Conservation (phyloP, 2,888 invertebrate genomes). For the Laspeyria flexula region DNA sequence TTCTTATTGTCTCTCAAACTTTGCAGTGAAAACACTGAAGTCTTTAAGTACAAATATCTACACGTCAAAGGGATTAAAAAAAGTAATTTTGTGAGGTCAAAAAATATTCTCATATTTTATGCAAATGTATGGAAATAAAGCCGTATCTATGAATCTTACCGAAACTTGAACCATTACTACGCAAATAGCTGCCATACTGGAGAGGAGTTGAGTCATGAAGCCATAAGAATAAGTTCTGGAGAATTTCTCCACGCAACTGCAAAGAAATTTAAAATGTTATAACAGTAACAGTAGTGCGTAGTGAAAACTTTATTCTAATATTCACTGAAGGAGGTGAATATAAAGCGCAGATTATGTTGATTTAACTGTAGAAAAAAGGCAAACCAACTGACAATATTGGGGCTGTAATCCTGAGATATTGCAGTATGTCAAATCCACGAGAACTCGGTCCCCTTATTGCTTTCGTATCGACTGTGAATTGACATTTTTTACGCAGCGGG, state of each 20-base stretch:
- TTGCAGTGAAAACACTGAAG: conserved; percentile 17
- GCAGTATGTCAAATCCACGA: conserved; percentile 66
- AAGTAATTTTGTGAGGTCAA: conserved; percentile 6
- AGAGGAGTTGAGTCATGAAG: conserved; percentile 80
- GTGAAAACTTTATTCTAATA: conserved; percentile 52
- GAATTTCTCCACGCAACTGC: conserved; percentile 78
- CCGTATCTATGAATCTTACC: conserved; percentile 58
- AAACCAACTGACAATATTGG: conserved; percentile 74
- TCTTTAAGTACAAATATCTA: neutral
- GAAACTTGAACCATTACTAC: conserved; percentile 84
- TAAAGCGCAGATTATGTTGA: conserved; percentile 73
- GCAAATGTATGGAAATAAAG: conserved; percentile 37
- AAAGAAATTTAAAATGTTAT: conserved; percentile 41
- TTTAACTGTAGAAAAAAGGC: conserved; percentile 70
- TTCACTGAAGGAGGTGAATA: conserved; percentile 56
- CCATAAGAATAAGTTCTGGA: conserved; percentile 76
- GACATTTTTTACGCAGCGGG: conserved; percentile 47
- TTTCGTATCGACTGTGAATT: conserved; percentile 58
- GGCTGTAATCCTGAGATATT: conserved; percentile 80
- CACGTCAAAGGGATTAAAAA: neutral
- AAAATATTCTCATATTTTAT: conserved; percentile 19
- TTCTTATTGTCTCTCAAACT: conserved; percentile 31
- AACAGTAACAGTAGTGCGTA: conserved; percentile 23
- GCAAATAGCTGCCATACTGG: conserved; percentile 81
- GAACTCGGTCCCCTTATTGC: conserved; percentile 61